Percentiles rank a stretch among this genome's conserved stretches.
Conservation (phyloP, 2,888 invertebrate genomes). For the Tachina lurida region DNA sequence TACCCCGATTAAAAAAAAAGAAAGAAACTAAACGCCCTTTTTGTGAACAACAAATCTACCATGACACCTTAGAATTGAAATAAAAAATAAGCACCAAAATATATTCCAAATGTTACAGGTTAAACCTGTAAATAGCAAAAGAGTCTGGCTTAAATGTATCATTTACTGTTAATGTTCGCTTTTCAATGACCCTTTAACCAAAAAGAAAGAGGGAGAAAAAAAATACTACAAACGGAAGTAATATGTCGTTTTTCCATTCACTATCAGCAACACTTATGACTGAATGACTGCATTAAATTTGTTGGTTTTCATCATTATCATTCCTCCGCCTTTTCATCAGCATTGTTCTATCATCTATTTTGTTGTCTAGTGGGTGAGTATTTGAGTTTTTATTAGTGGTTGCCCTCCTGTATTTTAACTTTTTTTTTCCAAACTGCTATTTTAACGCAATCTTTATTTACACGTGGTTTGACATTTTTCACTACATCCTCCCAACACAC, state of each 20-base stretch:
- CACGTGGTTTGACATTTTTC: constrained; percentile 67
- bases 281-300: constrained; percentile 65
- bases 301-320: constrained; percentile 49
- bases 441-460: constrained; percentile 68
- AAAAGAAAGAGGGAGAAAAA: neutral
- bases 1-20: constrained; percentile 6
- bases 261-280: constrained; percentile 69
- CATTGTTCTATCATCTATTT: constrained; percentile 23
- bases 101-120: constrained; percentile 25
- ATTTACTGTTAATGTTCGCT: constrained; percentile 35
- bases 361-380: constrained; percentile 24
- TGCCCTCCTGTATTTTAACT: constrained; percentile 20
- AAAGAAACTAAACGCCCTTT: neutral
- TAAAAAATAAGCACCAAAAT: neutral
- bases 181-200: constrained; percentile 25
- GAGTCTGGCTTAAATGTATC: constrained; percentile 18
- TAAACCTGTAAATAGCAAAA: neutral
- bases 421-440: constrained; percentile 36
- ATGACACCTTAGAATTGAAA: neutral
- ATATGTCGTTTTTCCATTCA: constrained; percentile 58
- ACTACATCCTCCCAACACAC: constrained; percentile 18
- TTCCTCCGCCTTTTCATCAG: constrained; percentile 43
- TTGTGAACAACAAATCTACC: neutral
- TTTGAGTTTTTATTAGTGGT: constrained; percentile 35
- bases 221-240: constrained; percentile 41